Percentiles rank a stretch among this genome's conserved stretches.
These are phyloP conservation scores for Ciona savignyi DNA, from an alignment of 23 tunicate species.

Conservation along the genomic window DNA sequence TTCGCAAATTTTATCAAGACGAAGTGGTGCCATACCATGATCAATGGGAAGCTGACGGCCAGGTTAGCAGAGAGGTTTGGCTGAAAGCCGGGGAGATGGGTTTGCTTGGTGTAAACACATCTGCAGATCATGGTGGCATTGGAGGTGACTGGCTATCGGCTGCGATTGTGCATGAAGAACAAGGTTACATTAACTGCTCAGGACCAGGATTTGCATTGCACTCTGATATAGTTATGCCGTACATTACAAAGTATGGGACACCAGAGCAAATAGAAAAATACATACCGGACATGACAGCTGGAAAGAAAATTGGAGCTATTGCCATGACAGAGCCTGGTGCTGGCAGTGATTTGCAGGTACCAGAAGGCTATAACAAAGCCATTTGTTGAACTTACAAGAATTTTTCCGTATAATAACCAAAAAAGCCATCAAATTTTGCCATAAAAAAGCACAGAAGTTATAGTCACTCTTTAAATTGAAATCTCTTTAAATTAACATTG, in stretches of 20 bases:
- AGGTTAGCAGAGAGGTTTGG: constrained; percentile 87
- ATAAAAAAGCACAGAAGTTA: too few relatives aligned
- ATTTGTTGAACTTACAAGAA: too few relatives aligned
- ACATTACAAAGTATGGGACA: constrained; percentile 91
- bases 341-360: constrained; percentile 93
- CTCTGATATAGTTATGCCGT: constrained; percentile 93
- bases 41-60: constrained; percentile 87
- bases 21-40: constrained; percentile 68
- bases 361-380: too few relatives aligned
- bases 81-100: constrained; percentile 88
- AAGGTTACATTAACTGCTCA: constrained; percentile 68
- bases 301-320: constrained; percentile 81
- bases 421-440: too few relatives aligned
- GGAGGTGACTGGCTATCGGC: constrained; percentile 97
- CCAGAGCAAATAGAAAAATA: constrained; percentile 85
- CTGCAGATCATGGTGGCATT: constrained; percentile 87
- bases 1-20: constrained; percentile 88
- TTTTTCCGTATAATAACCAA: too few relatives aligned
- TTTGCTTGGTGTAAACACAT: constrained; percentile 59
- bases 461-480: too few relatives aligned
- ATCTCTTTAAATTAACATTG: neutral
- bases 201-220: constrained; percentile 91
- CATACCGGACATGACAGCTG: constrained; percentile 91
- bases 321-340: constrained; percentile 93
- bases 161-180: constrained; percentile 96